Evolutionary conservation across 2,113 vertebrate species (phyloP), one percentile per base, ranked within the genome.

Genomic region (Epinephelus moara): DNA sequence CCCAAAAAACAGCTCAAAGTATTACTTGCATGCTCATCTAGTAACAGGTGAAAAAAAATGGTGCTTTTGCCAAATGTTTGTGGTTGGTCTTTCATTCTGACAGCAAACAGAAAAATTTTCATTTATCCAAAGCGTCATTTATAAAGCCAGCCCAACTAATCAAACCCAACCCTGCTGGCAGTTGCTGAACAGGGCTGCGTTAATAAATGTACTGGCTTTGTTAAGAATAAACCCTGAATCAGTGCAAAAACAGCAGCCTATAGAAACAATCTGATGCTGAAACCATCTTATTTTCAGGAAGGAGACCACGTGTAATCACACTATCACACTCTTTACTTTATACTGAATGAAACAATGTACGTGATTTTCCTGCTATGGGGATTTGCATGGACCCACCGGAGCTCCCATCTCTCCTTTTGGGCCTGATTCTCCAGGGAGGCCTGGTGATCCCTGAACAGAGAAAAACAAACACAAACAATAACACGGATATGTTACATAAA

Each of bases 371-470:
- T 37, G 17, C 27, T 55, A 10, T 2, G n/a, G 4, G 4, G 27
- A 80, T 33, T 21, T 61, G 25, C 17, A 59, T 17, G 18, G 14
- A 92, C 96, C 96, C 92, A 99, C 98, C 91, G 88, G 82, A 80
- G 93, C 76, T 85, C 97, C 98, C 74, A 66, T 95, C 81, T 98
- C 98, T 94, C 98, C 98, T 88, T 95, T 96, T 52, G 89, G 94
- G 85, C 98, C 98, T 84, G 76, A 89, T 77, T 96, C 93, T 86
- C 98, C 98, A 40, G 89, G 25, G 60, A 94, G 81, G 70, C 98
- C 98, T 62, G 96, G 92, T 55, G 96, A 94, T 75, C 98, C 98
- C 98, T 99, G 91, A 83, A 89, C 63, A 70, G 89, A n/a, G 0
- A 66, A 6, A 66, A 14, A 84, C 6, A 93, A 0, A 33, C 3